Base-by-base conservation (phyloP, 1,140 invertebrate species). In the Melipona quadrifasciata region DNA sequence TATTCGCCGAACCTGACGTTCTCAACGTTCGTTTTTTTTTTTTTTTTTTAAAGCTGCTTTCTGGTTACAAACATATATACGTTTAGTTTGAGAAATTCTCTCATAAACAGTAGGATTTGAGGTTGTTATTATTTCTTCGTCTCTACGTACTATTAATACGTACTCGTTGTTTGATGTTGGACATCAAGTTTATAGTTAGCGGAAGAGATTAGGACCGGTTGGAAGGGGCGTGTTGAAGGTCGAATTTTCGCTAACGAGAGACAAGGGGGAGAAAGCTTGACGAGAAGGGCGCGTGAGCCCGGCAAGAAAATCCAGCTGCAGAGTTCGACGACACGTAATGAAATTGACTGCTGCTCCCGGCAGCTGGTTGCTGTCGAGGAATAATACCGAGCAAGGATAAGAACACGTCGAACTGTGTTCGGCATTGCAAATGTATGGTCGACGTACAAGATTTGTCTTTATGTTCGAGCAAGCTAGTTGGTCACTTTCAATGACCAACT, bases 281-380 rank as follows among this genome's bases (percentile, higher is more conserved):
- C 14, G 14, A n/a, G 14, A 53, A 21, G 64, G 31, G 39, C 10
- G 58, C 12, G 47, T 47, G 74, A 47, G 73, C 53, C 53, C 24
- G 39, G 64, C 53, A 84, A 84, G 67, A 67, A 80, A 84, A 84
- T 72, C 39, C 75, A 82, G 81, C 73, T 82, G 67, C 75, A 39
- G 76, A 64, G 82, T 68, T 77, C 81, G 61, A 67, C 73, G 81
- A 82, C 72, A 75, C 80, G 71, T 82, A 82, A 82, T 76, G 73
- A 82, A 76, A 82, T 82, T 82, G 72, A 76, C 73, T 65, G 67
- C 47, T 64, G 67, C 47, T 64, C 61, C 4, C 58, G 47, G 80
- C 82, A 84, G 82, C 82, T 79, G 82, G 53, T 31, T 61, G 53
- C 19, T 39, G 39, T 10, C 6, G 55, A 21, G 39, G 16, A 71